A percentile compares a stretch with the other conserved stretches of the same genome.
phyloP scores from a whole-genome alignment of 2,888 invertebrate genomes.

The Unio pictorum region DNA sequence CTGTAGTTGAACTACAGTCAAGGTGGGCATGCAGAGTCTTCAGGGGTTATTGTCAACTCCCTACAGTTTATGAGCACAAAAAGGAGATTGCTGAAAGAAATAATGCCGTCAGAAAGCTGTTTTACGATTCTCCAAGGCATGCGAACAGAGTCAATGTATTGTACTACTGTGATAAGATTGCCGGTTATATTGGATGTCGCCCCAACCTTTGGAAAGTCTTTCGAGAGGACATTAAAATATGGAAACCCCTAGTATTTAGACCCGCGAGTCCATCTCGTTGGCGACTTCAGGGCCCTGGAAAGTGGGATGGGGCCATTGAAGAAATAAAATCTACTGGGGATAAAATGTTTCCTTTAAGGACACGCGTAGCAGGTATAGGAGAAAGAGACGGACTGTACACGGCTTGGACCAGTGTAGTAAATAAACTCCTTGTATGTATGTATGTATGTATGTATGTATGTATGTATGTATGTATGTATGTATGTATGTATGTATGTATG shows the following conservation, averaged over 20 bases:
- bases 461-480: no score
- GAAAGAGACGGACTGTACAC: constrained; percentile 26
- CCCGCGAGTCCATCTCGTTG: constrained; percentile 31
- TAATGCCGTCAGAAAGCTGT: constrained; percentile 16
- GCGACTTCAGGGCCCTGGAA: constrained; percentile 29
- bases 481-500: no score
- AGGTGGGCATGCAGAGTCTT: constrained; percentile 30
- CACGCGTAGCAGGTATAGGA: constrained; percentile 19
- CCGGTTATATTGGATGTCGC: constrained; percentile 22
- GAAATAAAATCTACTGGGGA: constrained; percentile 22
- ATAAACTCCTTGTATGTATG: constrained; percentile 1
- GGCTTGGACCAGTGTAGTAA: constrained; percentile 22
- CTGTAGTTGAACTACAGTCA: constrained; percentile 33
- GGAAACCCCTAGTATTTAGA: constrained; percentile 21
- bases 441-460: no score
- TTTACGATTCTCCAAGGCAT: constrained; percentile 25
- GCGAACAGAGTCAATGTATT: constrained; percentile 26
- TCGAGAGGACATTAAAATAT: constrained; percentile 19
- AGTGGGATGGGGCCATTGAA: constrained; percentile 24
- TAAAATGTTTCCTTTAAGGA: constrained; percentile 26
- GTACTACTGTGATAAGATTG: constrained; percentile 22
- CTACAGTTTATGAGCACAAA: constrained; percentile 8
- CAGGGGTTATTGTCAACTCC: constrained; percentile 20
- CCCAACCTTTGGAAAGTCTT: constrained; percentile 26
- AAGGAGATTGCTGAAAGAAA: constrained; percentile 11